Conservation (phyloP, 2,888 invertebrate genomes). For the Lobophora halterata region DNA sequence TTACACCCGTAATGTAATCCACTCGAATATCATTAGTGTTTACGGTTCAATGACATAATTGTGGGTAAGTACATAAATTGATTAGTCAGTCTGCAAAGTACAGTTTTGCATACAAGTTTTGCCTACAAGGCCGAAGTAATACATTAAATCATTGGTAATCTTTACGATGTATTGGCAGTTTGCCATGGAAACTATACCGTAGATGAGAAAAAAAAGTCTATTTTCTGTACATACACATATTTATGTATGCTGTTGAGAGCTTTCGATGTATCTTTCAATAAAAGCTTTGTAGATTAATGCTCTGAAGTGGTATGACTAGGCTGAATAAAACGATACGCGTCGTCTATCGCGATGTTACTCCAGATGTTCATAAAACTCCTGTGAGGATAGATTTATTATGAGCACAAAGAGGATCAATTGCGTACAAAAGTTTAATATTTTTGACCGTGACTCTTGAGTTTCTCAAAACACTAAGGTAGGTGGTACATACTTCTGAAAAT, state of each 20-base stretch:
- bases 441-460: too few relatives aligned
- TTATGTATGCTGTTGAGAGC: slow-evolving; percentile 17
- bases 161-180: slow-evolving; percentile 29
- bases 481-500: too few relatives aligned
- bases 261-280: slow-evolving; percentile 22
- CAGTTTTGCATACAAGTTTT: slow-evolving; percentile 26
- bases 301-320: slow-evolving; percentile 1
- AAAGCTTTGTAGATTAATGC: slow-evolving; percentile 21
- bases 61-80: too few relatives aligned
- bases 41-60: slow-evolving; percentile 30
- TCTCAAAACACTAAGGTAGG: too few relatives aligned
- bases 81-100: slow-evolving; percentile 28
- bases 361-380: neutral
- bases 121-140: slow-evolving; percentile 21
- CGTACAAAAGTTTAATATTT: too few relatives aligned
- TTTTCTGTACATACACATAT: too few relatives aligned
- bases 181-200: slow-evolving; percentile 27
- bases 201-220: slow-evolving; percentile 24
- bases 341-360: neutral
- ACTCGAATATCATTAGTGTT: slow-evolving; percentile 26
- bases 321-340: neutral
- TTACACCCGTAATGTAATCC: slow-evolving; percentile 20
- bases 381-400: slow-evolving; percentile 1
- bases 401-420: too few relatives aligned
- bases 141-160: slow-evolving; percentile 30